Base-by-base conservation (phyloP, 2,113 vertebrate species). In the Dryoscopus gambensis region DNA sequence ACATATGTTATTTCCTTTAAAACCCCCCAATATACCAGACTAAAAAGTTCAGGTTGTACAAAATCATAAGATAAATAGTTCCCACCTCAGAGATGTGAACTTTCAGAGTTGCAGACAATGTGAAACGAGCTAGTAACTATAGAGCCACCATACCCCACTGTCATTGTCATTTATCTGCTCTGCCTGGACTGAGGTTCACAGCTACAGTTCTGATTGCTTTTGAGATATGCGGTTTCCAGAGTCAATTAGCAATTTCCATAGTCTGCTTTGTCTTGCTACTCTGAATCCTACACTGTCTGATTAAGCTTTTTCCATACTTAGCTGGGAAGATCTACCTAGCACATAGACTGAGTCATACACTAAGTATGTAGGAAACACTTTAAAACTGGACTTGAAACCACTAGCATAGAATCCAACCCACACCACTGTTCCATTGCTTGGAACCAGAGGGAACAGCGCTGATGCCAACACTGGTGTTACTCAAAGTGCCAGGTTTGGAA, bases 201-300 rank as follows among this genome's bases (percentile, higher is more conserved):
- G 78, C 63, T 47, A 40, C 87, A 63, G 59, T 74, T 96, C 71
- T 47, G 92, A 96, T 90, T 87, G 82, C 87, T 90, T 85, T 69
- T 76, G 55, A 85, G 94, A 92, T 91, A 94, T 2, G 56, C 3
- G 2, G 40, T 89, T 82, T 94, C 91, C 84, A 92, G 60, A 86
- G 39, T 30, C 57, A 89, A 59, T 80, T 94, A 67, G 55, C 75
- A 80, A 76, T 95, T 96, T 93, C 93, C 67, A 91, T 27, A 64
- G 56, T 59, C 89, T 79, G 70, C 42, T 87, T 65, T 50, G 46
- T 65, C 49, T 65, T 79, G 31, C 37, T 68, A 20, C 33, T 90
- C 46, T 65, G 65, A 83, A 91, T 85, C 53, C 55, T 71, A 28
- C 39, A 71, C 68, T 83, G 46, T 70, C 80, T 60, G 35, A 86